phyloP scores from a whole-genome alignment of 2,888 invertebrate species.

The Deroplatys truncata region DNA sequence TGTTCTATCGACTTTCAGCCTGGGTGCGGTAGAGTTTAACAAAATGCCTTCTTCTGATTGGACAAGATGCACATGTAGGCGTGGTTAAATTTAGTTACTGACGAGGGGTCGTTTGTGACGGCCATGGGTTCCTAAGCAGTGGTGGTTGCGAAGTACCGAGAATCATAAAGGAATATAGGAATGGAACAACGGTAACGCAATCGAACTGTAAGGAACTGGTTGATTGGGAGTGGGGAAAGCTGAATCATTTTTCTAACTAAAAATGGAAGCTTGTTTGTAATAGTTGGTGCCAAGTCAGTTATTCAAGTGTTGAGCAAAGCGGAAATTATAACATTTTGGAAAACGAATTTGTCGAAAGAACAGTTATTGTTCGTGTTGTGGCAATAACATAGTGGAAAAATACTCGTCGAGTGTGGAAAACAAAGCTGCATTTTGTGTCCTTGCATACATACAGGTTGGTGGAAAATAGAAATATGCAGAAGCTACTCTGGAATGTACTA shows the following conservation, averaged over 20 bases:
- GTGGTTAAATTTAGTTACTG: constrained; percentile 27
- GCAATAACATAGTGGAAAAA: not conserved
- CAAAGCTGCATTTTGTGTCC: not conserved
- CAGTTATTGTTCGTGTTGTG: not conserved
- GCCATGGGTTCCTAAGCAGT: constrained; percentile 6
- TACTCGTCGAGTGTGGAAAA: not conserved
- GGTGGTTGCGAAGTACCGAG: not conserved
- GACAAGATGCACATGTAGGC: constrained; percentile 12
- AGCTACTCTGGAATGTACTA: not conserved
- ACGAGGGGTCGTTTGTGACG: constrained; percentile 24
- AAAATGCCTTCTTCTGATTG: not conserved
- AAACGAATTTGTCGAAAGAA: not conserved
- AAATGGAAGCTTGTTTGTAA: constrained; percentile 21
- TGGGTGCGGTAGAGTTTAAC: constrained; percentile 12
- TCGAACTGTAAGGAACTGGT: constrained; percentile 2
- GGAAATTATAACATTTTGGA: not conserved
- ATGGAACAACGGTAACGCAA: constrained; percentile 21
- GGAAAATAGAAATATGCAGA: not conserved
- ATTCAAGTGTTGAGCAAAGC: not conserved
- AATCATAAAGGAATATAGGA: constrained; percentile 7
- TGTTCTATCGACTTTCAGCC: not conserved
- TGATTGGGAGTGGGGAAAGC: constrained; percentile 24
- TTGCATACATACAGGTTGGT: not conserved
- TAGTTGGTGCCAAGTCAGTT: not conserved
- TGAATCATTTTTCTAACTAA: constrained; percentile 23